phyloP scores from a whole-genome alignment of 2,888 invertebrate species.

The Galerucella nymphaeae region DNA sequence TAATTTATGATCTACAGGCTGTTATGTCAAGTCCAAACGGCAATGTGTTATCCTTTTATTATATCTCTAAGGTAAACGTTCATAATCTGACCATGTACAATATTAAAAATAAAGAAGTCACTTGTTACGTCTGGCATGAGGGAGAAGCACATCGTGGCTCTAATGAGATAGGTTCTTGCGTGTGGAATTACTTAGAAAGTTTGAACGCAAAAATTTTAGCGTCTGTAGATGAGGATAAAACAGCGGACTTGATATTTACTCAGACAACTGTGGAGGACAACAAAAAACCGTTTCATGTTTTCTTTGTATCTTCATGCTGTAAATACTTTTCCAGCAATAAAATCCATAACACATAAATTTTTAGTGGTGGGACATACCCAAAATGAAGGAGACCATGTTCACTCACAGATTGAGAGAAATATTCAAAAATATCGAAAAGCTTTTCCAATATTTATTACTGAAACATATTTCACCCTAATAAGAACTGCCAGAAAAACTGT shows the following conservation, averaged over 20 bases:
- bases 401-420: constrained; percentile 19
- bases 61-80: constrained; percentile 35
- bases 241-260: constrained; percentile 21
- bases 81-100: constrained; percentile 41
- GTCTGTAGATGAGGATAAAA: constrained; percentile 1
- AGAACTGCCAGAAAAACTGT: neutral
- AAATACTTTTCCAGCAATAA: neutral
- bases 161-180: constrained; percentile 38
- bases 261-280: constrained; percentile 31
- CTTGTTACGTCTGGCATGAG: constrained; percentile 40
- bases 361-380: constrained; percentile 31
- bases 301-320: neutral
- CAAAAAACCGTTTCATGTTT: neutral
- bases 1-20: constrained; percentile 40
- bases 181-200: constrained; percentile 27
- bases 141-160: constrained; percentile 30
- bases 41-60: constrained; percentile 35
- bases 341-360: constrained; percentile 30
- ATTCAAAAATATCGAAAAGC: neutral
- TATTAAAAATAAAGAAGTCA: constrained; percentile 18
- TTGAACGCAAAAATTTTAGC: constrained; percentile 26
- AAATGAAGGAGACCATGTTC: constrained; percentile 31
- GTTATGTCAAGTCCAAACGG: constrained; percentile 33
- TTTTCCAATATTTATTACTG: constrained; percentile 17
- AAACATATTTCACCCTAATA: constrained; percentile 10